Base-by-base conservation (phyloP, 2,797 vertebrate genomes). In the Liasis olivaceus region DNA sequence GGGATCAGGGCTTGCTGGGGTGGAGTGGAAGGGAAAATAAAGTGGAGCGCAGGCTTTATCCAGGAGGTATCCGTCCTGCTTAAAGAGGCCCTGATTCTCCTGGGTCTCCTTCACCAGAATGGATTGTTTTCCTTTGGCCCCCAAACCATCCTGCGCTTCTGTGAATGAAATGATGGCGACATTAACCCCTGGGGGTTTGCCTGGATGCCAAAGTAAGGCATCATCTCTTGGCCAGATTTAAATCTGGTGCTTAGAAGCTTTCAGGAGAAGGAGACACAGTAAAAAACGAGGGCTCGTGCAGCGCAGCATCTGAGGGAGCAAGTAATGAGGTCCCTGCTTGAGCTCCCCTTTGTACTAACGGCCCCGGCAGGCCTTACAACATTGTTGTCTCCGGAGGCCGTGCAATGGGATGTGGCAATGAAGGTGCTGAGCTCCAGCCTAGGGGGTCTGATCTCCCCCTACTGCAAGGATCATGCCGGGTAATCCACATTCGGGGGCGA, bases 171-270 rank as follows among this genome's bases (percentile, higher is more conserved):
- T 42, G 5, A 81, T 54, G 22, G 8, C 90, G 85, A 95, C 90
- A 62, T 92, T 91, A 92, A 86, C 0, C 0, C 56, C 3, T 85
- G 1, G 0, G 14, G 86, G 54, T 87, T 31, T 56, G 85, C 54
- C 63, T 0, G 0, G 86, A 72, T 11, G 90, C 24, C 4, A 0
- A 0, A 64, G 0, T 63, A 58, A 51, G 64, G 28, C 11, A 64
- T 84, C 24, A 66, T 47, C 26, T 12, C 3, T 11, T 20, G 15
- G 2, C 2, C 0, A 0, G 28, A 42, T 28, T 58, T 81, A 31
- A 42, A 15, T 0, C 0, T 13, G 36, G 28, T 56, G 28, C 47
- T 20, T 1, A 4, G 1, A 3, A 63, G 2, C 9, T 84, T 17
- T 26, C 36, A 6, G 0, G 51, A 5, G 11, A 85, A 28, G 1